Evolutionary conservation across 1,140 invertebrate genomes (phyloP), one percentile per base, ranked within the genome.

Genomic region (Leptonema lineaticorne): DNA sequence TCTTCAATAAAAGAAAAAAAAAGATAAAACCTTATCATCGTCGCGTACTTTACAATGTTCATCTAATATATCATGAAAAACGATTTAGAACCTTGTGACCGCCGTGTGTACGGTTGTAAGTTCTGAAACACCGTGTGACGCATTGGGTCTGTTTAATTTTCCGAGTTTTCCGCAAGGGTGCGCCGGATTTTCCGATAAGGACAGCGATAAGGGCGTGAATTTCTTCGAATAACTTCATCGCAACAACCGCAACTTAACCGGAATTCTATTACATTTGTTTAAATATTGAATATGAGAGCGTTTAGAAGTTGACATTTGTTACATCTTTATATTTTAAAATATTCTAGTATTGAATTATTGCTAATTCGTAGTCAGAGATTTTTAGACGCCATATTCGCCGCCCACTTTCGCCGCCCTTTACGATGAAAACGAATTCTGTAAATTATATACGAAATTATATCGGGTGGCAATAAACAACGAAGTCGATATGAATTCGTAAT

Each of bases 401-500:
- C 58, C 28, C 41, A 16, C n/a, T 62, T 63, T 67, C 64, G 60
- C n/a, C n/a, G n/a, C n/a, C n/a, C n/a, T n/a, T n/a, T n/a, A n/a
- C n/a, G 59, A 33, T 57, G 48, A 59, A 67, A 67, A 63, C 59
- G 67, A 70, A 70, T 63, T 59, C 58, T 26, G 45, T 66, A 41
- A 63, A 67, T 67, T 63, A 70, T 58, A 63, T 29, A 59, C 59
- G 48, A 63, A 70, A 67, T 70, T 67, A 70, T 70, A 64, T 63
- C 63, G 68, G 68, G 5, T n/a, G 50, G 59, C 46, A 70, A 70
- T 70, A 62, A 66, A 63, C 69, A 70, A 70, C 64, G 59, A 1
- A 67, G 69, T 24, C 64, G 69, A 70, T 67, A 60, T 70, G 60
- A 67, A 70, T 70, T 46, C 69, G 59, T 70, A 70, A 70, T 67